Base-by-base conservation (phyloP, 2,113 vertebrate genomes). In the Arenaria interpres region DNA sequence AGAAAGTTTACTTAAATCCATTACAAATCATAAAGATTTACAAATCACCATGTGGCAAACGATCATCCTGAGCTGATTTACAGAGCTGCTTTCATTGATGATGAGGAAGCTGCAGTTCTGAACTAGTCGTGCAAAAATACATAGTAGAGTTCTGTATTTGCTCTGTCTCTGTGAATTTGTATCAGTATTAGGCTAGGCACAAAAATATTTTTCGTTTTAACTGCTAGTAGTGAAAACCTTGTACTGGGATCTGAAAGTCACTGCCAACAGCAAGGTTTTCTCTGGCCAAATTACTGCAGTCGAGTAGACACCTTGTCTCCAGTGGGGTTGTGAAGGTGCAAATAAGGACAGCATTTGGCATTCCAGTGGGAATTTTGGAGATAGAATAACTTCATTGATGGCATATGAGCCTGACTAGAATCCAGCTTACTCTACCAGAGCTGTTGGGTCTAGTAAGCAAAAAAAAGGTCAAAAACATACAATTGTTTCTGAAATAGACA, bases 281-380 rank as follows among this genome's bases (percentile, higher is more conserved):
- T 81, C 48, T 64, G 86, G 66, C 73, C 92, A 94, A 89, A 82
- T 94, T 87, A 72, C 41, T 89, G 64, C 73, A 72, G 60, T 51
- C 75, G 72, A 67, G 68, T 78, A 96, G 96, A 96, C 92, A 87
- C 41, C 56, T 94, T 93, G 96, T 94, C 95, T 96, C 76, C 80
- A 79, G 22, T 37, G 50, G 45, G 53, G 33, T 89, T 87, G 39
- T 72, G 77, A 79, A 96, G 89, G 77, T 91, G 83, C 80, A 93
- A 92, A 95, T 95, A 90, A 92, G 79, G 85, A 48, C 91, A 68
- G 30, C 28, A 53, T 86, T 96, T 97, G 95, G 86, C 88, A 85
- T 89, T 92, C 60, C 56, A 78, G 46, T 45, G 68, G 51, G 88
- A 93, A 93, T 73, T 27, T 48, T 85, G 85, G 73, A 95, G 69